A percentile compares a stretch with the other conserved stretches of the same genome.
These are phyloP conservation scores for Myotis davidii DNA, from an alignment of 2,113 vertebrate species.

Conservation along the genomic window DNA sequence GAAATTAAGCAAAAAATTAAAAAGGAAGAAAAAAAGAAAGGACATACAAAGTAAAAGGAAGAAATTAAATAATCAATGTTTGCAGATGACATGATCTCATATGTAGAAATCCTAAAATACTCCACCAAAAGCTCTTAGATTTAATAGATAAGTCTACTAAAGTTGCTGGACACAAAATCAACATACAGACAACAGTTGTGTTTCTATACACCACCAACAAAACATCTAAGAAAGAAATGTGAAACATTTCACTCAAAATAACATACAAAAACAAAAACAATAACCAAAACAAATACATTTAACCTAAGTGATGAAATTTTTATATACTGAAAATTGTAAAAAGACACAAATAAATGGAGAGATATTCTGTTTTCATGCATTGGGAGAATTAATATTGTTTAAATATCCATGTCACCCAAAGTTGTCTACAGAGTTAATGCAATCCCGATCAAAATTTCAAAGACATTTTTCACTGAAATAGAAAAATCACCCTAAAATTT, in stretches of 20 bases:
- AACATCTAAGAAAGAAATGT: not conserved
- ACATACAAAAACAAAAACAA: not conserved
- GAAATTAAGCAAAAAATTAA: not conserved
- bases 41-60: not conserved
- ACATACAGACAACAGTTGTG: not conserved
- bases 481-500: not conserved
- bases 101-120: not conserved
- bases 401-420: not conserved
- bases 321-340: not conserved
- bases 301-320: not conserved
- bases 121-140: not conserved
- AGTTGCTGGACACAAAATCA: not conserved
- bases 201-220: not conserved
- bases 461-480: not conserved
- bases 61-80: not conserved
- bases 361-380: not conserved
- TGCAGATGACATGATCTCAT: not conserved
- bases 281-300: not conserved
- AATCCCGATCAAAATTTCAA: not conserved
- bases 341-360: not conserved
- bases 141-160: not conserved
- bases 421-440: not conserved
- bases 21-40: not conserved
- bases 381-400: not conserved
- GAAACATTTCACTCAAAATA: not conserved